Evolutionary conservation across 2,797 vertebrate genomes (phyloP).

Genomic region (Poecilia velifera): DNA sequence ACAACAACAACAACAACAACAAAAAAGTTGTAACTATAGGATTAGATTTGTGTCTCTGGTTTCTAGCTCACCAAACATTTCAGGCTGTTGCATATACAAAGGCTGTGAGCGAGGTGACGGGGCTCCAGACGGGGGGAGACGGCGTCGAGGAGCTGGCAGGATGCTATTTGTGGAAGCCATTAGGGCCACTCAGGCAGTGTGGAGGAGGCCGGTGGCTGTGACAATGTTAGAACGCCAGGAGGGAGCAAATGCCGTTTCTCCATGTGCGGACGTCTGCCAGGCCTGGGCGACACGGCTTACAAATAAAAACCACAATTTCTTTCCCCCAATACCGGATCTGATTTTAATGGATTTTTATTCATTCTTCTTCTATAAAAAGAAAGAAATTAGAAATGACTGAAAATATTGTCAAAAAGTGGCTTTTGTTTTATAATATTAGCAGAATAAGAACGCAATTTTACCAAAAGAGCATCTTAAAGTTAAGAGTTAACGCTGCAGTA

Average conservation of each 20-base stretch:
- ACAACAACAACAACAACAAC: background rate
- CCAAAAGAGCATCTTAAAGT: too few species aligned
- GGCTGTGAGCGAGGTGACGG: slow-evolving; percentile 36
- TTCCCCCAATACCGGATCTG: too few species aligned
- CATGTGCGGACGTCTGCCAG: slow-evolving; percentile 13
- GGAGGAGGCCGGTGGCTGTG: slow-evolving; percentile 53
- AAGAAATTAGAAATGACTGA: too few species aligned
- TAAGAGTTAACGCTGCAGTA: too few species aligned
- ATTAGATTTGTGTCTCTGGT: slow-evolving; percentile 6
- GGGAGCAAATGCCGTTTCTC: slow-evolving; percentile 21
- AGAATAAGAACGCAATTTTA: too few species aligned
- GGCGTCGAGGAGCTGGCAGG: slow-evolving; percentile 30
- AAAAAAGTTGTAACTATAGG: background rate
- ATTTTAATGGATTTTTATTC: too few species aligned
- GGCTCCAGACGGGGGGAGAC: slow-evolving; percentile 44
- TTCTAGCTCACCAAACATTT: slow-evolving; percentile 23
- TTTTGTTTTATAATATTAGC: too few species aligned
- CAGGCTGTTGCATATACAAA: slow-evolving; percentile 16
- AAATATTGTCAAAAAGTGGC: too few species aligned
- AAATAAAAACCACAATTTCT: too few species aligned
- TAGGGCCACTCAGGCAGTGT: slow-evolving; percentile 53
- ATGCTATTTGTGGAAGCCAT: slow-evolving; percentile 63
- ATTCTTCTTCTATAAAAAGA: too few species aligned
- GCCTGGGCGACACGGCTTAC: too few species aligned
- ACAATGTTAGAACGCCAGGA: slow-evolving; percentile 16